These are phyloP conservation scores for Hyperoplus immaculatus DNA, from an alignment of 2,797 vertebrate species.

Conservation along the genomic window DNA sequence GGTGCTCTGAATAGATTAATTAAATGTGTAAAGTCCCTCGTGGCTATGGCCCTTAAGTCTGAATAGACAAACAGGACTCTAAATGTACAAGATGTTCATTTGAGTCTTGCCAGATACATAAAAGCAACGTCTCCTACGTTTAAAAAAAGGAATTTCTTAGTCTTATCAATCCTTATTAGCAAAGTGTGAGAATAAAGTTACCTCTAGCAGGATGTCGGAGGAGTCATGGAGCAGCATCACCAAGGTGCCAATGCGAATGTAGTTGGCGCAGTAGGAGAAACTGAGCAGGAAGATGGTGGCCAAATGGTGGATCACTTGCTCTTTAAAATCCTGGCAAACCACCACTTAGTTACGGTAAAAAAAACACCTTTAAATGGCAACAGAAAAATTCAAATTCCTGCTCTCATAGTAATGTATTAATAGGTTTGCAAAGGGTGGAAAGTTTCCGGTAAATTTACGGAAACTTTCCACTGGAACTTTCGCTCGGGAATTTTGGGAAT, in stretches of 20 bases:
- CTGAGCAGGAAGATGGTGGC: slow-evolving; percentile 94
- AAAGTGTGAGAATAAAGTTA: slow-evolving; percentile 50
- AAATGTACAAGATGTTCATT: background rate
- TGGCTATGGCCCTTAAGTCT: background rate
- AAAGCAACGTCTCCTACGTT: background rate
- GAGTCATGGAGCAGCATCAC: slow-evolving; percentile 95
- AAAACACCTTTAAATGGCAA: slow-evolving; percentile 9
- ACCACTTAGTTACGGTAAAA: background rate
- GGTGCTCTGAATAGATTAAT: slow-evolving; percentile 2
- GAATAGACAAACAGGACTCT: background rate
- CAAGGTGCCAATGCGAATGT: slow-evolving; percentile 92
- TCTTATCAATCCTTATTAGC: background rate
- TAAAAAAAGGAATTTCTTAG: too few species aligned
- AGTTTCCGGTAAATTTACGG: too few species aligned
- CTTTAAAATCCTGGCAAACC: slow-evolving; percentile 91
- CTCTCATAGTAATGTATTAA: slow-evolving; percentile 37
- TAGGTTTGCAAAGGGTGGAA: background rate
- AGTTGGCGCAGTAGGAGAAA: slow-evolving; percentile 96
- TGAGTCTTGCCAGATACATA: background rate
- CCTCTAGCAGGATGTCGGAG: slow-evolving; percentile 94
- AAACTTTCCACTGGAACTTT: too few species aligned
- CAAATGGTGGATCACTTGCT: slow-evolving; percentile 95
- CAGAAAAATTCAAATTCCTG: background rate
- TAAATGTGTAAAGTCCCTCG: slow-evolving; percentile 3
- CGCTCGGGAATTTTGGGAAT: too few species aligned